Percentiles rank a stretch among this genome's conserved stretches.
phyloP scores from a whole-genome alignment of 1,140 invertebrate genomes.

The Cepaea nemoralis region DNA sequence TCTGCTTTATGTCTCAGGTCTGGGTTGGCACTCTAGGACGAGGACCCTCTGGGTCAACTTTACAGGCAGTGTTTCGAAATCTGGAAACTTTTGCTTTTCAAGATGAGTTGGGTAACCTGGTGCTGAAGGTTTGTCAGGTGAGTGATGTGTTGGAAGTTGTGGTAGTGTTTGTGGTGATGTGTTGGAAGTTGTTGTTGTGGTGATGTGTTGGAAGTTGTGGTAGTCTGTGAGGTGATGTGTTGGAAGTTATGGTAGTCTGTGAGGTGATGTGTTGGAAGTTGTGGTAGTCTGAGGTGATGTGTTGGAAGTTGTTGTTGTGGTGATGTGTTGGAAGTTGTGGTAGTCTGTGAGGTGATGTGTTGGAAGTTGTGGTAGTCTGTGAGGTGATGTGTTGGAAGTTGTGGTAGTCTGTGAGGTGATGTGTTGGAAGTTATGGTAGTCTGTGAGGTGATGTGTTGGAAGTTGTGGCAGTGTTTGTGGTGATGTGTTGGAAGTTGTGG shows the following conservation, averaged over 20 bases:
- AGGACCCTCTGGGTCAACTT: conserved; percentile 74
- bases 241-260: too few species aligned
- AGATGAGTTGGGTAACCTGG: conserved; percentile 79
- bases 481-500: not conserved
- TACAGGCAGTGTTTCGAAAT: conserved; percentile 76
- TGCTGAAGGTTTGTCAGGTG: conserved; percentile 76
- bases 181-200: not conserved
- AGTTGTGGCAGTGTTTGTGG: not conserved
- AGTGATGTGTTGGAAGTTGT: not conserved
- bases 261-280: too few species aligned
- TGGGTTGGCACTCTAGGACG: conserved; percentile 78
- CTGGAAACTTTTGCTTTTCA: conserved; percentile 75
- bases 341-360: too few species aligned
- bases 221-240: too few species aligned
- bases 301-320: too few species aligned
- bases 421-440: too few species aligned
- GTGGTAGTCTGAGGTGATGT: too few species aligned
- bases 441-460: conserved; percentile 46
- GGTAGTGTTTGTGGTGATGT: not conserved
- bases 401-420: too few species aligned
- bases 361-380: too few species aligned
- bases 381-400: too few species aligned
- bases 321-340: too few species aligned
- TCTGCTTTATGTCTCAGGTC: conserved; percentile 71
- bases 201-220: too few species aligned